These are phyloP conservation scores for Amphimedon queenslandica DNA, from an alignment of 37 sponge, comb jelly and placozoan genomes.

Conservation along the genomic window DNA sequence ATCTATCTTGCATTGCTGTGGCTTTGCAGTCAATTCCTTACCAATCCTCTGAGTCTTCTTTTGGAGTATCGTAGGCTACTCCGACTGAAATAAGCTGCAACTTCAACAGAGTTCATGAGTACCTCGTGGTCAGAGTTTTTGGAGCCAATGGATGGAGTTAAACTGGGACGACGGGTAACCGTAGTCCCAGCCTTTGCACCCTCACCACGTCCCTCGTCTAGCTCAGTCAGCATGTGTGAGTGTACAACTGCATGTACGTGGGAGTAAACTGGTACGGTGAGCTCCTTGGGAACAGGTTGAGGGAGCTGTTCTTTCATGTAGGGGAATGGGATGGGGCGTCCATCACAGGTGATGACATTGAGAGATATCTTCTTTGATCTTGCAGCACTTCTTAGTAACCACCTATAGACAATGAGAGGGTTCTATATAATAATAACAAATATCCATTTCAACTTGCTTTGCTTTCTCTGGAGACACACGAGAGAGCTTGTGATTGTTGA, in stretches of 20 bases:
- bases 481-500: constrained; percentile 58
- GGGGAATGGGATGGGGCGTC: neutral
- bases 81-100: constrained; percentile 51
- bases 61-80: neutral
- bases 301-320: neutral
- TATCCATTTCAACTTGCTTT: constrained; percentile 31
- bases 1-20: too few species aligned
- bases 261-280: neutral
- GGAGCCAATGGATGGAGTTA: constrained; percentile 59
- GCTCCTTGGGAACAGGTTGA: neutral
- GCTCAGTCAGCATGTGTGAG: neutral
- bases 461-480: constrained; percentile 64
- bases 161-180: constrained; percentile 7
- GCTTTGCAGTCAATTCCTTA: too few species aligned
- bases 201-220: neutral
- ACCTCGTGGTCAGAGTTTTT: constrained; percentile 29
- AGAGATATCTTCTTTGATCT: constrained; percentile 41
- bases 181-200: constrained; percentile 27
- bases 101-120: constrained; percentile 45
- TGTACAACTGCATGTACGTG: constrained; percentile 7
- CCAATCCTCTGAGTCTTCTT: neutral
- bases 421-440: neutral
- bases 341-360: constrained; percentile 15
- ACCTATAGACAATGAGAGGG: constrained; percentile 22
- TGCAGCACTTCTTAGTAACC: constrained; percentile 75